phyloP scores from a whole-genome alignment of 1,140 invertebrate genomes.

The Apis mellifera region DNA sequence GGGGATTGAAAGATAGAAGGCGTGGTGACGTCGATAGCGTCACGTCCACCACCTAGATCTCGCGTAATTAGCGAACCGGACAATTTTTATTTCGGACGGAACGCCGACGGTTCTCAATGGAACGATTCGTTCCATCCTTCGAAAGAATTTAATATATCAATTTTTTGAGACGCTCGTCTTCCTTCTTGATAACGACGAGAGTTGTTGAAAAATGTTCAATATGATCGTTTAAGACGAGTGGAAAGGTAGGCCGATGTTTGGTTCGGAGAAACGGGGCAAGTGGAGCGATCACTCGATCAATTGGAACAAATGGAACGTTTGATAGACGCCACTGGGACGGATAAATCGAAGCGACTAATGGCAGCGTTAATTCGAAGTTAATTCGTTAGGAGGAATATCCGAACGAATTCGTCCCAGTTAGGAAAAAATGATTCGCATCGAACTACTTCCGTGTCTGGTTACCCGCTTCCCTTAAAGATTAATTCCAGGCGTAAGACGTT shows the following conservation, averaged over 20 bases:
- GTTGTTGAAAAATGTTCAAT: no score
- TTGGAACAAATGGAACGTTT: background rate
- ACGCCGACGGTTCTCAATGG: slow-evolving; percentile 49
- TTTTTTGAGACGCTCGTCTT: no score
- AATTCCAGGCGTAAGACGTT: slow-evolving; percentile 33
- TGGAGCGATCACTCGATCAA: background rate
- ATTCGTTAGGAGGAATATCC: background rate
- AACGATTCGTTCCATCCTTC: background rate
- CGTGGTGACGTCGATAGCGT: slow-evolving; percentile 53
- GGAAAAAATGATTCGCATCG: background rate
- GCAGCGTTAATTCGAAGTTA: background rate
- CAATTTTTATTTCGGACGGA: slow-evolving; percentile 60
- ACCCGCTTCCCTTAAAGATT: slow-evolving; percentile 68
- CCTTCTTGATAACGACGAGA: no score
- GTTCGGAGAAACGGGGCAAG: background rate
- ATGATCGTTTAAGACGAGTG: no score
- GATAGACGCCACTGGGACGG: background rate
- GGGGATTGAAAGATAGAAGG: slow-evolving; percentile 54
- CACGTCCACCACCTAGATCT: slow-evolving; percentile 13
- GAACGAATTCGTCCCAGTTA: background rate
- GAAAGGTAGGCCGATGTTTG: background rate
- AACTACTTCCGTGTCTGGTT: slow-evolving; percentile 70
- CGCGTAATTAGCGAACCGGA: slow-evolving; percentile 64
- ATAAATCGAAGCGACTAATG: background rate
- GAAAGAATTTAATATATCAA: no score